phyloP scores from a whole-genome alignment of 64 coral and sea anemone genomes.

The Montipora capricornis region DNA sequence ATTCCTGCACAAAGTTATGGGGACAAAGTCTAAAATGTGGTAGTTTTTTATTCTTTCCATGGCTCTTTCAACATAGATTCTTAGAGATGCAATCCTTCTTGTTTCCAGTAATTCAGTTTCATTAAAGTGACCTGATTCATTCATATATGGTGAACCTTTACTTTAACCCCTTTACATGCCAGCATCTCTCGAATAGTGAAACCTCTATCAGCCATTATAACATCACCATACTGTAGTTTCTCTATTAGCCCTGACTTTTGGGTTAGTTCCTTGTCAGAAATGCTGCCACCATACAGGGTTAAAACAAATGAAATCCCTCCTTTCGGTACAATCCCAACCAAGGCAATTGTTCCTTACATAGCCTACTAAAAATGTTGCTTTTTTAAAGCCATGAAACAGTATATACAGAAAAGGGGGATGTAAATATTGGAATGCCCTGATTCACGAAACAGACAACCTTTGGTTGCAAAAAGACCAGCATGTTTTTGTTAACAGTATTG shows the following conservation, averaged over 20 bases:
- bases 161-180: constrained; percentile 56
- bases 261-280: not conserved
- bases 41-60: constrained; percentile 76
- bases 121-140: constrained; percentile 65
- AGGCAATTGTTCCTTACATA: too few species aligned
- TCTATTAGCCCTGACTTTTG: not conserved
- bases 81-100: constrained; percentile 55
- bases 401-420: too few species aligned
- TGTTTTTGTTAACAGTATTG: too few species aligned
- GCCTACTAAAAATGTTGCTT: too few species aligned
- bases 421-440: too few species aligned
- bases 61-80: constrained; percentile 66
- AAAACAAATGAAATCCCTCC: constrained; percentile 67
- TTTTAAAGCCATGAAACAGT: too few species aligned
- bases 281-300: constrained; percentile 63
- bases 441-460: too few species aligned
- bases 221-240: constrained; percentile 47
- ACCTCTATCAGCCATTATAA: constrained; percentile 74
- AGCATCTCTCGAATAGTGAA: constrained; percentile 55
- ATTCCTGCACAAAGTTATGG: constrained; percentile 25
- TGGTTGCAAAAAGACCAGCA: too few species aligned
- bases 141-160: constrained; percentile 85
- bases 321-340: constrained; percentile 15
- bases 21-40: constrained; percentile 69
- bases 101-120: constrained; percentile 68